Percentiles rank a stretch among this genome's conserved stretches.
Evolutionary conservation across 2,113 vertebrate species (phyloP).

Genomic region (Rhabdomys dilectus): DNA sequence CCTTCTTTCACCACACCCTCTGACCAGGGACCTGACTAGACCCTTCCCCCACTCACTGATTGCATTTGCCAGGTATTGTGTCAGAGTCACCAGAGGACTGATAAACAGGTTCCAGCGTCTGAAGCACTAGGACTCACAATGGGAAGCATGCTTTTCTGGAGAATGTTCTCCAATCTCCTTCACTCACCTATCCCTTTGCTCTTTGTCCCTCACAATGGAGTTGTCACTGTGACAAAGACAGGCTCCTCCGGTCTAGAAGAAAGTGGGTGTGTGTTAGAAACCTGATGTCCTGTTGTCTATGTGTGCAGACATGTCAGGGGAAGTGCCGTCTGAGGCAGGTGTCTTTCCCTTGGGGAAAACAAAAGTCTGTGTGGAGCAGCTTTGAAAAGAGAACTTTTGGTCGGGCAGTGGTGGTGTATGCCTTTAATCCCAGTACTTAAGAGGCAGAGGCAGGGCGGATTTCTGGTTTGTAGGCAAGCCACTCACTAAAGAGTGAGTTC

Average conservation of each 20-base stretch:
- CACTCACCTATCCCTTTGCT: not conserved
- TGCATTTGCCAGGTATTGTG: not conserved
- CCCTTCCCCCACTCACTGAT: too few relatives aligned
- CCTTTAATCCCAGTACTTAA: too few relatives aligned
- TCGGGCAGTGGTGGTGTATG: too few relatives aligned
- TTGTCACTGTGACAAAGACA: not conserved
- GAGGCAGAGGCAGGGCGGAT: too few relatives aligned
- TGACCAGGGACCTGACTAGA: too few relatives aligned
- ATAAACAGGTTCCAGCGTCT: not conserved
- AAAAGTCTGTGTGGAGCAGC: conserved; percentile 10
- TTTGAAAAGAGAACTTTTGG: not conserved
- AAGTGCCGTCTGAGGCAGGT: conserved; percentile 47
- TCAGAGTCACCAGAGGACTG: not conserved
- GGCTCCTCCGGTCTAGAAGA: not conserved
- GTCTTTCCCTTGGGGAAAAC: conserved; percentile 38
- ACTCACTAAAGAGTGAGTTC: too few relatives aligned
- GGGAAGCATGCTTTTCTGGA: not conserved
- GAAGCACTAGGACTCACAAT: not conserved
- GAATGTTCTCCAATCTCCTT: not conserved
- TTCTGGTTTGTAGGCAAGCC: too few relatives aligned
- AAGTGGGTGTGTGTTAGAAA: conserved; percentile 52
- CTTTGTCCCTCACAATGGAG: not conserved
- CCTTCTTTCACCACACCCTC: not conserved
- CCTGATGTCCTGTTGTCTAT: not conserved
- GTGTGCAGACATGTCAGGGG: conserved; percentile 37